phyloP scores from a whole-genome alignment of 2,113 vertebrate species.

The Oceanodroma tethys region DNA sequence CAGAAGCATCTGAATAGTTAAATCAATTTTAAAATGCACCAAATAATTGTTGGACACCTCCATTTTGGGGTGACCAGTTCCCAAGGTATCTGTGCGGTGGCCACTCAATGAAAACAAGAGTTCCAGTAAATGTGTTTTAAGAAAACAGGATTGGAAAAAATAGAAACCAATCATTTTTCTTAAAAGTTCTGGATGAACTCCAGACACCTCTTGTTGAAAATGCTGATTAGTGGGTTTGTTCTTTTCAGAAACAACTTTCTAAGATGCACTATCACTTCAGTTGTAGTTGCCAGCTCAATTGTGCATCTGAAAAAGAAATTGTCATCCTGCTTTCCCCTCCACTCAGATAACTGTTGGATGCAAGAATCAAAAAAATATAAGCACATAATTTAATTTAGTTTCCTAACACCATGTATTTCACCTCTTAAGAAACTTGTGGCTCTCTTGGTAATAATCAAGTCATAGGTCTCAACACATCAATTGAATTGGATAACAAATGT shows the following conservation, averaged over 20 bases:
- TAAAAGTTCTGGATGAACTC: background rate
- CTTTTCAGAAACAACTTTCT: background rate
- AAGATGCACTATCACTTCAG: background rate
- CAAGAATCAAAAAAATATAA: background rate
- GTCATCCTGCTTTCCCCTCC: background rate
- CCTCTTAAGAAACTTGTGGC: background rate
- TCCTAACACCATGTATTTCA: background rate
- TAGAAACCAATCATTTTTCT: background rate
- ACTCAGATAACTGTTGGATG: background rate
- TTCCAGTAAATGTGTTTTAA: background rate
- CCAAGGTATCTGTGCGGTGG: rapidly evolving
- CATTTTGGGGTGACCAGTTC: background rate
- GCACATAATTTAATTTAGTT: background rate
- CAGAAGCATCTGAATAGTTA: background rate
- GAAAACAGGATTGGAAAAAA: background rate
- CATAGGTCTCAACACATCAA: background rate
- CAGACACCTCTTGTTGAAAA: background rate
- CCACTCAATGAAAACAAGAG: background rate
- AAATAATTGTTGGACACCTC: background rate
- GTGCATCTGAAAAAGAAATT: background rate
- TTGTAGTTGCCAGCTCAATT: background rate
- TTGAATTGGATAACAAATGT: background rate
- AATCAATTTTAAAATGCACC: background rate
- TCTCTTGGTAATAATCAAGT: background rate
- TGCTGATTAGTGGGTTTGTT: background rate